Conservation (phyloP, 2,888 invertebrate genomes). For the Netelia inedita region DNA sequence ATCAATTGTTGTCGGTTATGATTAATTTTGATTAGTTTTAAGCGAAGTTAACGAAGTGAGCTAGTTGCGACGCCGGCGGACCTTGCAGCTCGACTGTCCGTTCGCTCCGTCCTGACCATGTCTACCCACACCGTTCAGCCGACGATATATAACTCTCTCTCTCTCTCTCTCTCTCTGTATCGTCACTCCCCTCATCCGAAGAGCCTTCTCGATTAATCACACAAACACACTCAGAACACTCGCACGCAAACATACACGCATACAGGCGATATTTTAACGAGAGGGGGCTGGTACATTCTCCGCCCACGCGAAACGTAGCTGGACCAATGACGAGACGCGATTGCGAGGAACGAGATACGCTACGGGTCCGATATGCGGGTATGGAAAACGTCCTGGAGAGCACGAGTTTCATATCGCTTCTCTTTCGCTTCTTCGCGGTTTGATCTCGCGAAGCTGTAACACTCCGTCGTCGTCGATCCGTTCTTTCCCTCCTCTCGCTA, state of each 20-base stretch:
- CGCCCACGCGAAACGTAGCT: conserved; percentile 74
- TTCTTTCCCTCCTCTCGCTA: neutral
- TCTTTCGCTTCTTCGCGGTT: too few relatives aligned
- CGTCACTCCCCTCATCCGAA: conserved; percentile 5
- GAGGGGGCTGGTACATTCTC: conserved; percentile 77
- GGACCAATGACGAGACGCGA: conserved; percentile 78
- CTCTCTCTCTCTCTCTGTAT: conserved; percentile 4
- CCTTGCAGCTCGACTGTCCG: conserved; percentile 79
- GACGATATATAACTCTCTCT: neutral
- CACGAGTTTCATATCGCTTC: conserved; percentile 24
- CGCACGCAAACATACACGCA: conserved; percentile 3
- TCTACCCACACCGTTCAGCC: conserved; percentile 57
- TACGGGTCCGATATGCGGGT: conserved; percentile 45
- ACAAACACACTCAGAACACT: neutral
- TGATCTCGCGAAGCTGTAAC: too few relatives aligned
- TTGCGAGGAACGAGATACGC: conserved; percentile 22
- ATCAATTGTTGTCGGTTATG: conserved; percentile 84
- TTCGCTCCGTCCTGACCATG: conserved; percentile 51
- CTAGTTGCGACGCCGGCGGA: conserved; percentile 76
- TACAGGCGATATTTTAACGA: conserved; percentile 74
- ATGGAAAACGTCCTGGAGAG: conserved; percentile 23
- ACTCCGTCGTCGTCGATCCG: too few relatives aligned
- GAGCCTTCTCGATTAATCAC: neutral
- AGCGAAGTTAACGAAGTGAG: conserved; percentile 82
- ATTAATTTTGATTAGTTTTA: conserved; percentile 84